Evolutionary conservation across 2,113 vertebrate species (phyloP).

Genomic region (Trachemys scripta): DNA sequence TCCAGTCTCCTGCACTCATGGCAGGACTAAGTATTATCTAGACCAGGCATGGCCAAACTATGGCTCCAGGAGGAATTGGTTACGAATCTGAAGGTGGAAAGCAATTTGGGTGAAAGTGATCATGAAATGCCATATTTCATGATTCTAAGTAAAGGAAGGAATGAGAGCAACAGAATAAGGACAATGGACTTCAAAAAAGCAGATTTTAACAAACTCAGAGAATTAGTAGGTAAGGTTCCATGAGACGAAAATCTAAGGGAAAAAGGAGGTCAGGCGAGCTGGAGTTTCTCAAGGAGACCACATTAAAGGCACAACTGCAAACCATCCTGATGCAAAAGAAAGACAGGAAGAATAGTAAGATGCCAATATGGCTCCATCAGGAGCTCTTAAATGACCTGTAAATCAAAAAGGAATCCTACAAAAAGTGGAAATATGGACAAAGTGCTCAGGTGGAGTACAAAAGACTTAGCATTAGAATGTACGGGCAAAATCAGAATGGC

Average conservation of each 20-base stretch:
- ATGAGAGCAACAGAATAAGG: background rate
- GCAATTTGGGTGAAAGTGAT: background rate
- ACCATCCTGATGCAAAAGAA: background rate
- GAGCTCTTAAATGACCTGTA: background rate
- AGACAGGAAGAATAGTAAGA: background rate
- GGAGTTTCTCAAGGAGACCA: background rate
- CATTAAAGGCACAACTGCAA: background rate
- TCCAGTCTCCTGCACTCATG: too few species aligned
- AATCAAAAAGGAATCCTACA: background rate
- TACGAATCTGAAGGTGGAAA: background rate
- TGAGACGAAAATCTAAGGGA: background rate
- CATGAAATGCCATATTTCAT: background rate
- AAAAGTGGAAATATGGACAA: too few species aligned
- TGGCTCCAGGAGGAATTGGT: background rate
- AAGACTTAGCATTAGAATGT: background rate
- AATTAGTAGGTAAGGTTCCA: background rate
- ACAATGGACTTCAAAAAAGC: background rate
- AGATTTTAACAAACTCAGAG: background rate
- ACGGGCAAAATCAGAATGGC: background rate
- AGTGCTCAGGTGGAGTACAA: background rate
- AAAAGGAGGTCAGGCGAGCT: background rate
- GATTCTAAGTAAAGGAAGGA: background rate
- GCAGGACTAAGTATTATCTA: too few species aligned
- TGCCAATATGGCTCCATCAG: background rate
- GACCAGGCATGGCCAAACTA: too few species aligned